A percentile compares a stretch with the other conserved stretches of the same genome.
These are phyloP conservation scores for Tursiops truncatus DNA, from an alignment of 2,113 vertebrate genomes.

Conservation along the genomic window DNA sequence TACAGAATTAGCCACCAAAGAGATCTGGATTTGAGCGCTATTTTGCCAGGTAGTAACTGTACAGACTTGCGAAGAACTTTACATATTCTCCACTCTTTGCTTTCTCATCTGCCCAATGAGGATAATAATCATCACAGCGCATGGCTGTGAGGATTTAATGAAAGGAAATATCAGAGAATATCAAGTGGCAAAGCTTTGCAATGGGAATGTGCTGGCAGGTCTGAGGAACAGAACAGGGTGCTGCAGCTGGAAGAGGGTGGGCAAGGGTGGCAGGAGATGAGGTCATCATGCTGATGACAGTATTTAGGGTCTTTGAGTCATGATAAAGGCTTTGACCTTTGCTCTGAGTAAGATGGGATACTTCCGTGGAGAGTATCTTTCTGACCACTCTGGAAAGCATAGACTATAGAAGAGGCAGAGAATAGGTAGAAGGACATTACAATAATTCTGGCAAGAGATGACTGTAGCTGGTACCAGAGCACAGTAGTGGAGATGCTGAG, in stretches of 20 bases:
- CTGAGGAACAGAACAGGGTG: background rate
- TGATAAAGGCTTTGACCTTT: background rate
- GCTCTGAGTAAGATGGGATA: background rate
- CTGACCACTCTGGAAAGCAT: background rate
- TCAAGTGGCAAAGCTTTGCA: background rate
- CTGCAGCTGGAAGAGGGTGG: background rate
- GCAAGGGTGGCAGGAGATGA: background rate
- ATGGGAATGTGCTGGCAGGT: background rate
- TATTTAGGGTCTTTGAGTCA: background rate
- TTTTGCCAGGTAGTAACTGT: background rate
- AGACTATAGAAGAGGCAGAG: background rate
- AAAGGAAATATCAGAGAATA: background rate
- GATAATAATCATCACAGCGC: background rate
- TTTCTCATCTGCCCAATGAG: background rate
- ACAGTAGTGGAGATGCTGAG: background rate
- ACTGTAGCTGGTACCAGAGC: background rate
- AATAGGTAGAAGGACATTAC: background rate
- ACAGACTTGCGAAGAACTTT: background rate
- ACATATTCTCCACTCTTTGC: background rate
- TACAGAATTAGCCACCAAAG: background rate
- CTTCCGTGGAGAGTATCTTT: background rate
- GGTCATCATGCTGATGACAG: background rate
- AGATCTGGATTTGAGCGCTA: background rate
- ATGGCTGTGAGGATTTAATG: background rate
- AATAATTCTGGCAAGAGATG: background rate